Evolutionary conservation across 2,888 invertebrate species (phyloP), one percentile per base, ranked within the genome.

Genomic region (Heliconius aoede): DNA sequence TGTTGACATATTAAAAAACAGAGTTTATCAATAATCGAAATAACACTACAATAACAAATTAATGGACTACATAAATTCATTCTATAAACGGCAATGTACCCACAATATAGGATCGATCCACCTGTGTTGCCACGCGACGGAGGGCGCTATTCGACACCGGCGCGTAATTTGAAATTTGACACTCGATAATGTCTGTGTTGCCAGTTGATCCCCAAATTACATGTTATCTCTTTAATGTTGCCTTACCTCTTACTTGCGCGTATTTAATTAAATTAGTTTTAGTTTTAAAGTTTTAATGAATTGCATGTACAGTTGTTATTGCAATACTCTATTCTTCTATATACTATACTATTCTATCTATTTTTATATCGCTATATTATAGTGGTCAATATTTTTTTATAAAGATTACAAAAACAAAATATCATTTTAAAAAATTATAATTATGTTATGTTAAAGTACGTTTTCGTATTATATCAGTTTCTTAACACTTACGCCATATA

Each of bases 131-230:
- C 87, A 91, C 85, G 91, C 91, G 87, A 60, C 85, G 88, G 89
- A 90, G 93, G 92, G 93, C 90, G 93, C 90, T 86, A 94, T 82
- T 90, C 91, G 94, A 94, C 91, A 92, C 94, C 90, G 82, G 86
- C 89, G 91, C 93, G 93, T 92, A 93, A 94, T 94, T 94, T 94
- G 94, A 93, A 93, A 94, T 93, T 89, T 89, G 94, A 94, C 89
- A 87, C 90, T 84, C 87, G 92, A 93, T 94, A 93, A 93, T 93
- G 93, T 88, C 92, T 89, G 86, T 85, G 87, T 88, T 87, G 89
- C 89, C 87, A 88, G 87, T 85, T 84, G 85, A 76, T 84, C 81
- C 81, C 81, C 83, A 89, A 93, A 91, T 92, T 92, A 91, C 88
- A 84, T 84, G 86, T 88, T 89, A 90, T 91, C 73, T 75, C 80